Conservation (phyloP, 1,140 invertebrate genomes). For the Drosophila yakuba region DNA sequence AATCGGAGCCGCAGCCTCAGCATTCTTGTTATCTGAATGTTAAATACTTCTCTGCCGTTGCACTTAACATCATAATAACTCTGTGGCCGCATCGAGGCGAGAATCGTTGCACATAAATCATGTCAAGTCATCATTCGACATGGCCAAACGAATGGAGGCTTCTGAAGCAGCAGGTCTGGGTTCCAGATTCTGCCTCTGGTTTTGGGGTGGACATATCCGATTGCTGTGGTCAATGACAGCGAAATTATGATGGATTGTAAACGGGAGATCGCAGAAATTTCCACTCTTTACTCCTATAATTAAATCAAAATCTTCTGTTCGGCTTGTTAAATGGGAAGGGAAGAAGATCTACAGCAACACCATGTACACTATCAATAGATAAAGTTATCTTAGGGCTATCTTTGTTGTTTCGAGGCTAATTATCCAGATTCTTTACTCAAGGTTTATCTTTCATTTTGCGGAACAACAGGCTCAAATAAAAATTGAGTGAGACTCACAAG, state of each 20-base stretch:
- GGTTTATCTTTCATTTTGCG: neutral
- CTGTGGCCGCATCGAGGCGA: constrained; percentile 31
- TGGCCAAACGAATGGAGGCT: constrained; percentile 30
- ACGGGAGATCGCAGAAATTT: constrained; percentile 12
- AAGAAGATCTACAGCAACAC: neutral
- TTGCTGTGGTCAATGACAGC: constrained; percentile 28
- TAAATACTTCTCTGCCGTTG: constrained; percentile 68
- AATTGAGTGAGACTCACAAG: neutral
- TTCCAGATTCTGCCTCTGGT: neutral
- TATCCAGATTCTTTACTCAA: neutral
- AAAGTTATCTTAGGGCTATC: constrained; percentile 24
- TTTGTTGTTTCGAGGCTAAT: neutral
- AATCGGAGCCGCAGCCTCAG: constrained; percentile 45
- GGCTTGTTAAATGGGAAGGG: neutral
- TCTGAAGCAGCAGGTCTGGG: constrained; percentile 7
- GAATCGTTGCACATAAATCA: constrained; percentile 55
- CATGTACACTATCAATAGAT: neutral
- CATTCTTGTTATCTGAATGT: constrained; percentile 73
- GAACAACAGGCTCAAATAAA: neutral
- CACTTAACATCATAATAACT: constrained; percentile 80
- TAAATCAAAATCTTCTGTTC: neutral
- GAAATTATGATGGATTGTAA: constrained; percentile 37
- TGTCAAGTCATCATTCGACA: constrained; percentile 61
- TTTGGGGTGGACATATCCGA: constrained; percentile 39
- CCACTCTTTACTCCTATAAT: constrained; percentile 12